Evolutionary conservation across 2,113 vertebrate species (phyloP).

Genomic region (Catharus fuscescens): DNA sequence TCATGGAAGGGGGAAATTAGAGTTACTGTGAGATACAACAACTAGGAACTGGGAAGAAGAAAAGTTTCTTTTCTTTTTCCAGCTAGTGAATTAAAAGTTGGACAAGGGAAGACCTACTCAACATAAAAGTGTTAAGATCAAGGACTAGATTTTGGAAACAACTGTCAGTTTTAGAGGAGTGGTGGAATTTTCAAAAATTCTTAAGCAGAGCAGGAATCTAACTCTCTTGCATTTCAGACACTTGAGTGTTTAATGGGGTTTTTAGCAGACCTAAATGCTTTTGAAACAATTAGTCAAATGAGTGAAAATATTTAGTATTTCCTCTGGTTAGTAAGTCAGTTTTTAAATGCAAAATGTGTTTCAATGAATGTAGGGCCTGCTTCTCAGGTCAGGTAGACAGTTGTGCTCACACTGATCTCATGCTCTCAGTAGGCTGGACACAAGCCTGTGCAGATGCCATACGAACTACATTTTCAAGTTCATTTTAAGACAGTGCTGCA

Average conservation of each 20-base stretch:
- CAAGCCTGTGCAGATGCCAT: neutral
- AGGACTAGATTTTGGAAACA: neutral
- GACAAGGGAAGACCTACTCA: neutral
- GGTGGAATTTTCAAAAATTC: neutral
- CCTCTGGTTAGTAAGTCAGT: neutral
- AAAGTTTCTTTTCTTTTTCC: neutral
- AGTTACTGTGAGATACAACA: neutral
- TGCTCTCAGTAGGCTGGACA: neutral
- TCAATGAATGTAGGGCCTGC: neutral
- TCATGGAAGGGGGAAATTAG: neutral
- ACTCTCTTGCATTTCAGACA: neutral
- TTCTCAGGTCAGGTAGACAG: neutral
- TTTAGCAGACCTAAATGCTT: neutral
- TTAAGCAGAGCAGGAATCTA: neutral
- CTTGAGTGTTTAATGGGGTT: neutral
- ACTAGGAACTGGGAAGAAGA: neutral
- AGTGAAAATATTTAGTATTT: conserved; percentile 9
- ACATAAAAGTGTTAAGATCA: neutral
- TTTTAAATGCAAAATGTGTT: neutral
- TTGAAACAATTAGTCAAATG: conserved; percentile 18
- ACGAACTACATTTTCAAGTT: neutral
- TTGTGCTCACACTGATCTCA: neutral
- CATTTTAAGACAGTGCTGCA: neutral
- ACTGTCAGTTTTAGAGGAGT: neutral
- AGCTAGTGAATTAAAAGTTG: neutral